Evolutionary conservation across 1,140 invertebrate genomes (phyloP).

Genomic region (Limonius californicus): DNA sequence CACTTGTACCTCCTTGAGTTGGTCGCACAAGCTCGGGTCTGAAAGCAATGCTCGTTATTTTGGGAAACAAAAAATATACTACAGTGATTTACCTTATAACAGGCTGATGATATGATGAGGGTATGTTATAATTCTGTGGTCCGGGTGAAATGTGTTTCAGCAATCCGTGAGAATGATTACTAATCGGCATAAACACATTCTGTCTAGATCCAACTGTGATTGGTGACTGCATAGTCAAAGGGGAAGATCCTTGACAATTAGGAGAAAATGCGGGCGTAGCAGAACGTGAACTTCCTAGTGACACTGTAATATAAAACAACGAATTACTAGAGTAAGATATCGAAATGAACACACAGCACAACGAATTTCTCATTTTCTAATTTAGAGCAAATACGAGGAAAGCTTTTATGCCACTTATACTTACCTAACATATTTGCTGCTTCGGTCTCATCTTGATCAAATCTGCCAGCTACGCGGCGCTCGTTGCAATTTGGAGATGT

Average conservation of each 20-base stretch:
- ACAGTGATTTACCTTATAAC: constrained; percentile 54
- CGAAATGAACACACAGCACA: no score
- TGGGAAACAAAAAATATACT: neutral
- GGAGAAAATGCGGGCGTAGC: constrained; percentile 83
- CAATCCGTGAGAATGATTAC: constrained; percentile 51
- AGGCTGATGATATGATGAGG: constrained; percentile 50
- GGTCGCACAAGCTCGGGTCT: constrained; percentile 58
- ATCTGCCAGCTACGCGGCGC: constrained; percentile 67
- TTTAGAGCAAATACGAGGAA: no score
- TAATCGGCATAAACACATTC: constrained; percentile 85
- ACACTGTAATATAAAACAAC: constrained; percentile 63
- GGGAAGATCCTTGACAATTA: constrained; percentile 63
- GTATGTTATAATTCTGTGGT: constrained; percentile 22
- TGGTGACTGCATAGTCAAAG: constrained; percentile 63
- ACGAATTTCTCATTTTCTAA: no score
- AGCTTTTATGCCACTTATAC: no score
- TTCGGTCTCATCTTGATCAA: constrained; percentile 92
- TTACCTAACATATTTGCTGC: constrained; percentile 94
- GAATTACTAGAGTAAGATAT: no score
- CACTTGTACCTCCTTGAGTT: constrained; percentile 61
- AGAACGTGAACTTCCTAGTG: constrained; percentile 85
- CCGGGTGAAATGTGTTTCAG: constrained; percentile 38
- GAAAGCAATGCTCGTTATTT: constrained; percentile 20
- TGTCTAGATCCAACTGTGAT: constrained; percentile 60
- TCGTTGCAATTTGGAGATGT: constrained; percentile 76